Evolutionary conservation across 2,113 vertebrate genomes (phyloP).

Genomic region (Nycticryphes semicollaris): DNA sequence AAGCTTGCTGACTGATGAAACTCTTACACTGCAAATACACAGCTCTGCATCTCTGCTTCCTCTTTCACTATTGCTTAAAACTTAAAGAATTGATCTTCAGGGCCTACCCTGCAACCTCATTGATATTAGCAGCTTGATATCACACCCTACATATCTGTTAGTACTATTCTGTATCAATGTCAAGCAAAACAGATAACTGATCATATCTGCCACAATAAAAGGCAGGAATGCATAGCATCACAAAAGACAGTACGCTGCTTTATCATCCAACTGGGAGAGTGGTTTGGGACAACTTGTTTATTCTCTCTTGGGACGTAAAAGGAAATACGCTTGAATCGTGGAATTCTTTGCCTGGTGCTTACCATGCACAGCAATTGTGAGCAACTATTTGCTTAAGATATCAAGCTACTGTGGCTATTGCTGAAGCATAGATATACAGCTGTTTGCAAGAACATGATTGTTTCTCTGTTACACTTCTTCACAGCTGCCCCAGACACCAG

Average conservation of each 20-base stretch:
- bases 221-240: slow-evolving; percentile 1
- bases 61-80: background rate
- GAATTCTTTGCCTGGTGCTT: background rate
- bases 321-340: background rate
- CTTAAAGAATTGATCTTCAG: slow-evolving; percentile 2
- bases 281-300: background rate
- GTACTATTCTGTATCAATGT: background rate
- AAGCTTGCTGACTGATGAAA: background rate
- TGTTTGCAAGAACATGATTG: background rate
- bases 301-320: background rate
- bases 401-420: background rate
- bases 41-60: background rate
- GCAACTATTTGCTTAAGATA: background rate
- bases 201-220: background rate
- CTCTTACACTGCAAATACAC: background rate
- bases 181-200: slow-evolving; percentile 30
- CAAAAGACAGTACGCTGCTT: background rate
- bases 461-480: background rate
- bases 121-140: slow-evolving; percentile 32
- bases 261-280: background rate
- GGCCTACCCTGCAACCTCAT: background rate
- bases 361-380: background rate
- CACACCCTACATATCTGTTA: background rate
- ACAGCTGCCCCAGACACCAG: background rate
- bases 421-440: background rate